A percentile compares a stretch with the other conserved stretches of the same genome.
Evolutionary conservation across 2,888 invertebrate species (phyloP).

Genomic region (Oscheius sp.): DNA sequence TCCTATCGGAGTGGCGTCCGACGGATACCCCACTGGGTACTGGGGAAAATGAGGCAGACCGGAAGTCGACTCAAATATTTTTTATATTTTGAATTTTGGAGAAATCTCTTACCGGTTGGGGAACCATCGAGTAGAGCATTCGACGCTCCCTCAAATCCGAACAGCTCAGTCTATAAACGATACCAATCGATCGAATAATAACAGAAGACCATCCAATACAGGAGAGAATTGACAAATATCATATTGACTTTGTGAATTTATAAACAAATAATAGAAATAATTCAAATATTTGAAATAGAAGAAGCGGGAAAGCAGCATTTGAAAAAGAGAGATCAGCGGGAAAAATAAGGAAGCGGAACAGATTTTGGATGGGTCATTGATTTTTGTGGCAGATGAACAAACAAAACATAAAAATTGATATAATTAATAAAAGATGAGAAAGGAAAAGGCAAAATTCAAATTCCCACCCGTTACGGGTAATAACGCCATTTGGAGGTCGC

Average conservation of each 20-base stretch:
- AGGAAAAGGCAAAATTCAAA: slow-evolving; percentile 8
- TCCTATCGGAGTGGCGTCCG: not conserved
- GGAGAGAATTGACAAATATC: not conserved
- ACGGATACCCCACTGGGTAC: too few species aligned
- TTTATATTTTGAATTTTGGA: too few species aligned
- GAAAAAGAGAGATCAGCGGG: not conserved
- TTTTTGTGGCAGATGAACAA: too few species aligned
- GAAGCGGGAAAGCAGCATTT: not conserved
- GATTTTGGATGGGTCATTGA: not conserved
- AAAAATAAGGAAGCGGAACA: not conserved
- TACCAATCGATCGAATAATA: not conserved
- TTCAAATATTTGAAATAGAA: not conserved
- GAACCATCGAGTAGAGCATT: slow-evolving; percentile 6
- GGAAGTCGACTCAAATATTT: slow-evolving; percentile 25
- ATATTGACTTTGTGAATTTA: not conserved
- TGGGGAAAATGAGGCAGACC: too few species aligned
- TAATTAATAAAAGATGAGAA: not conserved
- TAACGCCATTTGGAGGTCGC: slow-evolving; percentile 34
- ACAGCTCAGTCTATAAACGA: not conserved
- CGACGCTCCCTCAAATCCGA: slow-evolving; percentile 10
- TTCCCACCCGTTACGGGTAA: slow-evolving; percentile 36
- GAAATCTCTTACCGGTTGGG: slow-evolving; percentile 1
- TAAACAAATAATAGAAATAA: not conserved
- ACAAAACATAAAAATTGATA: too few species aligned
- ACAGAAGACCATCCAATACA: not conserved